Conservation (phyloP, 2,797 vertebrate genomes). For the Sebastes kiyomatsui region DNA sequence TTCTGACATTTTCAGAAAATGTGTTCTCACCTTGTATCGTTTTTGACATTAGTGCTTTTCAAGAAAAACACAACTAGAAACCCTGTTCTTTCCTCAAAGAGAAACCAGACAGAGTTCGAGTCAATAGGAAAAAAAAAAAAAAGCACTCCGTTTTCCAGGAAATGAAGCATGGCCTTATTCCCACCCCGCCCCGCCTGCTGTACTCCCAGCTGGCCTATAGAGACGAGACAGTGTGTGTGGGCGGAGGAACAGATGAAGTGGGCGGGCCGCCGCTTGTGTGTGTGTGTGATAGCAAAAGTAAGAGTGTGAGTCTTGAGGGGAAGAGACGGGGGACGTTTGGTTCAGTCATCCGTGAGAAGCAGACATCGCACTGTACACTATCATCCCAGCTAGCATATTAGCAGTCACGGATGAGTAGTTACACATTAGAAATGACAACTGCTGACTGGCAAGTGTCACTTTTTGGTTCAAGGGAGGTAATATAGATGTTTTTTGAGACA, state of each 20-base stretch:
- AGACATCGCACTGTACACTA: conserved; percentile 28
- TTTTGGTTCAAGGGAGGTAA: neutral
- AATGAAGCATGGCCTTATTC: conserved; percentile 45
- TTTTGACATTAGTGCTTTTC: neutral
- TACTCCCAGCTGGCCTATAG: conserved; percentile 67
- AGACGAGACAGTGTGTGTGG: conserved; percentile 49
- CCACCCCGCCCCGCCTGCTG: conserved; percentile 64
- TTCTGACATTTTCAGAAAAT: conserved; percentile 17
- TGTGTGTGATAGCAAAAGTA: neutral
- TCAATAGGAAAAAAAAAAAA: conserved; percentile 15
- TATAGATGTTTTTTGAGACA: conserved; percentile 7
- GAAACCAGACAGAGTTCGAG: neutral
- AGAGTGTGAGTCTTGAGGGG: conserved; percentile 18
- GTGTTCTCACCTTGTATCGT: neutral
- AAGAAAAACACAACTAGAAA: neutral
- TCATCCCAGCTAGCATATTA: conserved; percentile 36
- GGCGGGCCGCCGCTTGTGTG: conserved; percentile 24
- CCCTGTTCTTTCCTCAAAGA: neutral
- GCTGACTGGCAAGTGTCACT: conserved; percentile 35
- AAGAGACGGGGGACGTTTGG: conserved; percentile 14
- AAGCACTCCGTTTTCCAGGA: conserved; percentile 11
- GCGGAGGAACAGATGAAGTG: conserved; percentile 68
- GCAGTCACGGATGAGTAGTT: conserved; percentile 44
- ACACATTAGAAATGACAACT: conserved; percentile 38
- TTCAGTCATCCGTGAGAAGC: conserved; percentile 41